Evolutionary conservation across 2,113 vertebrate genomes (phyloP).

Genomic region (Isurus oxyrinchus): DNA sequence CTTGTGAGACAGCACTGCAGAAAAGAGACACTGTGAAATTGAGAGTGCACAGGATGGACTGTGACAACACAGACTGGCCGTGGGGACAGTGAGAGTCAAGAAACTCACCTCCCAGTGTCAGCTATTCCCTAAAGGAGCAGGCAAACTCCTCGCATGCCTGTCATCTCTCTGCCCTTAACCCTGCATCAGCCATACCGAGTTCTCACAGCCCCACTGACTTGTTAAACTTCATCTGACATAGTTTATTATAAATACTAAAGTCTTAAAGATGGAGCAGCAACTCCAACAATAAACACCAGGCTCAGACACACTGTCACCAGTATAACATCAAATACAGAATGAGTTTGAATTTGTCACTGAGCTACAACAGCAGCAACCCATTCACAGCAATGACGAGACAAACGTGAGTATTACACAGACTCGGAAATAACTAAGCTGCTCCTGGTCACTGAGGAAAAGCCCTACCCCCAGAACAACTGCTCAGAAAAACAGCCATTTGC

Average conservation of each 20-base stretch:
- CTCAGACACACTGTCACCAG: not conserved
- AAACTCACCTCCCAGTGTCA: not conserved
- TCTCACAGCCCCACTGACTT: not conserved
- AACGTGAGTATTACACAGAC: too few species aligned
- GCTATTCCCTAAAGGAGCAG: not conserved
- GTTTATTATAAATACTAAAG: not conserved
- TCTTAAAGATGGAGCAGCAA: not conserved
- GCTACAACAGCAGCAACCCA: not conserved
- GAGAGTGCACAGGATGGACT: not conserved
- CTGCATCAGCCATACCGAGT: not conserved
- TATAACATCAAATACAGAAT: not conserved
- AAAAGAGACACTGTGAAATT: not conserved
- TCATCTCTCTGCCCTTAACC: too few species aligned
- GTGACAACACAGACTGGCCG: not conserved
- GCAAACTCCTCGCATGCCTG: too few species aligned
- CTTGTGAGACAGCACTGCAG: constrained; percentile 20
- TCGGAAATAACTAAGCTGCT: not conserved
- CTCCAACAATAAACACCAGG: not conserved
- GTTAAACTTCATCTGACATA: not conserved
- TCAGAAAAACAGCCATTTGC: not conserved
- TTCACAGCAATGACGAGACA: not conserved
- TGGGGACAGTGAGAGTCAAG: not conserved
- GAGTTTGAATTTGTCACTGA: not conserved
- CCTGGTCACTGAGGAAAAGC: too few species aligned
- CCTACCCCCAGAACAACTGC: too few species aligned